phyloP scores from a whole-genome alignment of 2,797 vertebrate genomes.

The Menidia menidia region DNA sequence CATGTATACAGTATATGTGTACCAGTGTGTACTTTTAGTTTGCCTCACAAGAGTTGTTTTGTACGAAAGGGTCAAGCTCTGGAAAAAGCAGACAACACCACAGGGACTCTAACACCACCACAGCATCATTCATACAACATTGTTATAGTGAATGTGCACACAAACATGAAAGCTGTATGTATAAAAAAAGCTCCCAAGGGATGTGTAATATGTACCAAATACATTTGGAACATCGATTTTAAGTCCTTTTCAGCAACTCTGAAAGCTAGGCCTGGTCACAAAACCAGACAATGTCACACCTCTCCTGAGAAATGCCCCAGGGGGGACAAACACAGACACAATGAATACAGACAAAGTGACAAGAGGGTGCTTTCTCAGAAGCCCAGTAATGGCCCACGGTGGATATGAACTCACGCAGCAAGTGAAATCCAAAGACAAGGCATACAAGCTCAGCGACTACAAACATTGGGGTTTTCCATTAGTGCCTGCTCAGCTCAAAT shows the following conservation, averaged over 20 bases:
- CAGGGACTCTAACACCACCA: slow-evolving; percentile 16
- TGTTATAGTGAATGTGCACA: neutral
- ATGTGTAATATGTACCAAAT: neutral
- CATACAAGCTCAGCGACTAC: neutral
- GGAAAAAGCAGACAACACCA: slow-evolving; percentile 26
- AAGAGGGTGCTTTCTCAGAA: slow-evolving; percentile 23
- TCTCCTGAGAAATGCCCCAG: slow-evolving; percentile 20
- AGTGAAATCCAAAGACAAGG: neutral
- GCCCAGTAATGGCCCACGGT: slow-evolving; percentile 15
- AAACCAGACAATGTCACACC: slow-evolving; percentile 21
- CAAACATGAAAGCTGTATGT: neutral
- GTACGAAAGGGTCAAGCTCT: slow-evolving; percentile 36
- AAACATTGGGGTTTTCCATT: too few relatives aligned
- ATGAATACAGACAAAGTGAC: slow-evolving; percentile 41
- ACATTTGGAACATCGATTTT: neutral
- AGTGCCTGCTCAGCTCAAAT: too few relatives aligned
- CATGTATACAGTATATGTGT: neutral
- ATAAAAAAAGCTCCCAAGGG: neutral
- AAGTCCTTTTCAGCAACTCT: neutral
- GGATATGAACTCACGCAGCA: slow-evolving; percentile 18
- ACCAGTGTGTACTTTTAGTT: slow-evolving; percentile 10
- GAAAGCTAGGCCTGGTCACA: slow-evolving; percentile 20
- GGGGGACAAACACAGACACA: slow-evolving; percentile 38
- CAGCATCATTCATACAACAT: neutral
- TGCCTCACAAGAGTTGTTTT: neutral